phyloP scores from a whole-genome alignment of 2,113 vertebrate species.

The Oostethus manadensis region DNA sequence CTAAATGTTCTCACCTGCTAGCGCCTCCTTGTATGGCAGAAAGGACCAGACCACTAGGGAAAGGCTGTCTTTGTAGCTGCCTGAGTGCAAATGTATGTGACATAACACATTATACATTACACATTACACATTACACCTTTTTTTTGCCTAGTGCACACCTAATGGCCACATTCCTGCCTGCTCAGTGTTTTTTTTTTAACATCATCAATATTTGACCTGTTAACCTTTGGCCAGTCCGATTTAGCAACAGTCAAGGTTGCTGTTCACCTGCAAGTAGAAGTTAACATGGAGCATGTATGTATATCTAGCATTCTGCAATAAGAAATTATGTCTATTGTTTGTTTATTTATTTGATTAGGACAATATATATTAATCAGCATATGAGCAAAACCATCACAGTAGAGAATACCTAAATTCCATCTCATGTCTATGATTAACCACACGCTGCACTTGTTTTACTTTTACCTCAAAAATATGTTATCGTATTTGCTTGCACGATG shows the following conservation, averaged over 20 bases:
- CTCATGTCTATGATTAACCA: too few relatives aligned
- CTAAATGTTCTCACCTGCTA: neutral
- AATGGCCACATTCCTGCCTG: neutral
- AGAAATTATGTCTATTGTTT: too few relatives aligned
- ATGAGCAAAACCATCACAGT: too few relatives aligned
- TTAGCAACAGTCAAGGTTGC: neutral
- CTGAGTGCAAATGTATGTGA: neutral
- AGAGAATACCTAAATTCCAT: too few relatives aligned
- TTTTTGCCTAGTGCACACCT: neutral
- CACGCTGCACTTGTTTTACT: too few relatives aligned
- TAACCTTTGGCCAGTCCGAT: neutral
- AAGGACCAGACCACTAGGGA: neutral
- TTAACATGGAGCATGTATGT: neutral
- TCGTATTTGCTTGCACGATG: neutral
- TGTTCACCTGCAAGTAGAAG: neutral
- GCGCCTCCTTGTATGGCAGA: neutral
- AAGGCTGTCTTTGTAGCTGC: conserved; percentile 1
- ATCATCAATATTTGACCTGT: neutral
- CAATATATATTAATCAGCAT: too few relatives aligned
- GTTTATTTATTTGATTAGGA: too few relatives aligned
- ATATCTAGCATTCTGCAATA: neutral
- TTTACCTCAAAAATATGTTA: neutral
- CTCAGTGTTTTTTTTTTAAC: neutral
- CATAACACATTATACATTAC: too few relatives aligned
- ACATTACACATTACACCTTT: too few relatives aligned